Evolutionary conservation across 2,797 vertebrate species (phyloP).

Genomic region (Chelon labrosus): DNA sequence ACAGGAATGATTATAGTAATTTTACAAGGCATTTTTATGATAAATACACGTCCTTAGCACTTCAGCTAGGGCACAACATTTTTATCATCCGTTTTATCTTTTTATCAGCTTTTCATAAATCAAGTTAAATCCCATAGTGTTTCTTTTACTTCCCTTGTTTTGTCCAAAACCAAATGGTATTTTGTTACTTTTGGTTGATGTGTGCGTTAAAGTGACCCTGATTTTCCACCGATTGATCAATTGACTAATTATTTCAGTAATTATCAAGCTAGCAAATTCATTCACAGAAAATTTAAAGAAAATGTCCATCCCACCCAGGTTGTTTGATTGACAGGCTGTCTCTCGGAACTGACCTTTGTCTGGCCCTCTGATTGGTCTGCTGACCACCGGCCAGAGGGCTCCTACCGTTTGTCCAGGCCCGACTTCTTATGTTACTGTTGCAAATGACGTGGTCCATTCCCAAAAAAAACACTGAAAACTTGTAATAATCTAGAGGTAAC

Average conservation of each 20-base stretch:
- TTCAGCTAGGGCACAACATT: not conserved
- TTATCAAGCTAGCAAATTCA: not conserved
- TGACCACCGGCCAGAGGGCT: no score
- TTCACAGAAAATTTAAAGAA: not conserved
- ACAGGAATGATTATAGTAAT: conserved; percentile 11
- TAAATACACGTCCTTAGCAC: not conserved
- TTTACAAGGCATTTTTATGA: conserved; percentile 8
- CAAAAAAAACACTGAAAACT: no score
- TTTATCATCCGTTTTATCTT: not conserved
- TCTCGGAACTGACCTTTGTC: not conserved
- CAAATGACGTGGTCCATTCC: no score
- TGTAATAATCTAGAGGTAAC: no score
- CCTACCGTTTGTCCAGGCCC: no score
- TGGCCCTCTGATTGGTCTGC: no score
- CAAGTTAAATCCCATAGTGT: not conserved
- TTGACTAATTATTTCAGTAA: no score
- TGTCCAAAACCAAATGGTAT: not conserved
- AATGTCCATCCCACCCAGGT: not conserved
- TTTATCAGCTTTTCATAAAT: conserved; percentile 2
- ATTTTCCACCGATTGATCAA: not conserved
- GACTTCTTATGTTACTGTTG: no score
- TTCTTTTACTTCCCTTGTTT: not conserved
- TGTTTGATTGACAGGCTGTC: not conserved
- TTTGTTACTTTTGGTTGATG: not conserved
- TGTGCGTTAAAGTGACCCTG: not conserved